These are phyloP conservation scores for Xerus rutilus DNA, from an alignment of 2,797 vertebrate species.

Conservation along the genomic window DNA sequence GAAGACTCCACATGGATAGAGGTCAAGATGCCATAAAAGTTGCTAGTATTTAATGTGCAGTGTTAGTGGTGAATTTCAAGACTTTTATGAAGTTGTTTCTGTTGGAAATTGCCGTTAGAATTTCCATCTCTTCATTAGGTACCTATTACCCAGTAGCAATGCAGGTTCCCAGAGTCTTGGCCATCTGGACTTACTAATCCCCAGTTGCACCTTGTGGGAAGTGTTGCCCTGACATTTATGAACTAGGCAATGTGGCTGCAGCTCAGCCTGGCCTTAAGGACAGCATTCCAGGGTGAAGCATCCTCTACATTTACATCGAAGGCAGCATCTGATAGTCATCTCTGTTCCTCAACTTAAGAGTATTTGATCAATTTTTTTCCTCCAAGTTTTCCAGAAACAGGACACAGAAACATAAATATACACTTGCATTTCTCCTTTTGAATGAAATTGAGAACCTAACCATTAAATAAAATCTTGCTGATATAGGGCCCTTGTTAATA, in stretches of 20 bases:
- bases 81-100: background rate
- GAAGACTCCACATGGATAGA: background rate
- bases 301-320: background rate
- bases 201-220: background rate
- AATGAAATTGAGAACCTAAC: background rate
- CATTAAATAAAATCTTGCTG: background rate
- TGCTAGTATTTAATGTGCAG: background rate
- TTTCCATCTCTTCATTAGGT: background rate
- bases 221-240: background rate
- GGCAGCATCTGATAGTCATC: background rate
- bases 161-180: background rate
- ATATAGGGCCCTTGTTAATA: background rate
- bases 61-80: background rate
- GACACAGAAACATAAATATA: background rate
- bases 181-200: background rate
- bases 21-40: background rate
- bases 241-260: background rate
- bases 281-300: background rate
- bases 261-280: background rate
- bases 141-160: too few species aligned
- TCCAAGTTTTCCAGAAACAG: background rate
- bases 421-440: background rate
- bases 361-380: background rate
- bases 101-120: background rate
- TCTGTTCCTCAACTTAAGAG: background rate